Evolutionary conservation across 2,113 vertebrate genomes (phyloP).

Genomic region (Onychorhynchus coronatus): DNA sequence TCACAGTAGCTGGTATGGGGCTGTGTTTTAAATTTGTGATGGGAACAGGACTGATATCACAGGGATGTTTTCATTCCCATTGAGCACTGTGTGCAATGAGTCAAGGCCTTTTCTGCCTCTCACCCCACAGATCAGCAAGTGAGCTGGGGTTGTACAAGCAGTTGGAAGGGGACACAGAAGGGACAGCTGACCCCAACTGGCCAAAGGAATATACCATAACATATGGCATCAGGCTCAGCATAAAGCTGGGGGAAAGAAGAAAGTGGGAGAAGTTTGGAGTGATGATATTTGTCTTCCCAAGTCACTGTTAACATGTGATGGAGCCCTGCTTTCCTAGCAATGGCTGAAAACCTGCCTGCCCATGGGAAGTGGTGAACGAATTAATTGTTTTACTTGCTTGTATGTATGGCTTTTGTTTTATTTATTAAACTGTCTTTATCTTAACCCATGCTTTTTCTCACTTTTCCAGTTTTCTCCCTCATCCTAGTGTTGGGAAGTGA

Average conservation of each 20-base stretch:
- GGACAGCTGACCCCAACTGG: neutral
- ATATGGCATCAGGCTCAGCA: neutral
- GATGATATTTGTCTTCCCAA: neutral
- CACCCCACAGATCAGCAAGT: neutral
- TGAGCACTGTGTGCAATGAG: neutral
- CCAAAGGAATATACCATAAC: neutral
- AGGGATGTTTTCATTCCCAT: neutral
- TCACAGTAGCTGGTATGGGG: neutral
- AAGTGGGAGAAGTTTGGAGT: neutral
- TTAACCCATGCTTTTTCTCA: neutral
- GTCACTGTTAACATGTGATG: too few relatives aligned
- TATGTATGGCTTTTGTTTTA: neutral
- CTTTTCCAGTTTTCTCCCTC: neutral
- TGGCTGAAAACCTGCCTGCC: neutral
- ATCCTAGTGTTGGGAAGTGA: neutral
- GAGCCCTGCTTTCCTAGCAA: neutral
- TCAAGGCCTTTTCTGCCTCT: neutral
- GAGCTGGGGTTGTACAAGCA: neutral
- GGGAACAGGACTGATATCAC: neutral
- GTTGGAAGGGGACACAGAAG: neutral
- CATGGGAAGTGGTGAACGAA: neutral
- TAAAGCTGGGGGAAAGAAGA: neutral
- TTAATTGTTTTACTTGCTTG: neutral
- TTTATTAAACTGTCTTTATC: neutral
- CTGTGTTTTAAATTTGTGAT: neutral